A percentile compares a stretch with the other conserved stretches of the same genome.
phyloP scores from a whole-genome alignment of 2,797 vertebrate species.

The Crypturellus tataupa region DNA sequence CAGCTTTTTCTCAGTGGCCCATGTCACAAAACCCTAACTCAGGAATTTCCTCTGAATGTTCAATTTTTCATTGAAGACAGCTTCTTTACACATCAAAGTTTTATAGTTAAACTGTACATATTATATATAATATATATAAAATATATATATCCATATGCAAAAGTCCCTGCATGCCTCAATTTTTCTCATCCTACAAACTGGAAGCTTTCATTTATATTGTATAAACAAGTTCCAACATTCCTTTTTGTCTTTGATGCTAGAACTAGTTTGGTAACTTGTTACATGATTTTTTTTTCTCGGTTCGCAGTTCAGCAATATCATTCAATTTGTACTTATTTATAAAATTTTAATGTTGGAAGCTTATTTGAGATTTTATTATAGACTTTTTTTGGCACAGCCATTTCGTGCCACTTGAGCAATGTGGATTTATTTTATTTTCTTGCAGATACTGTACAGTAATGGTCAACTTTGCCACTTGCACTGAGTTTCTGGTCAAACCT shows the following conservation, averaged over 20 bases:
- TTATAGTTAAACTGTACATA: slow-evolving; percentile 93
- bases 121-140: slow-evolving; percentile 89
- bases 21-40: slow-evolving; percentile 98
- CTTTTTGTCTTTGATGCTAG: slow-evolving; percentile 92
- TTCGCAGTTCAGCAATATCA: slow-evolving; percentile 90
- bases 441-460: slow-evolving; percentile 83
- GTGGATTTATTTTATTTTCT: slow-evolving; percentile 84
- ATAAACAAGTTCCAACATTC: slow-evolving; percentile 94
- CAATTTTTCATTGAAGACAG: slow-evolving; percentile 92
- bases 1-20: slow-evolving; percentile 94
- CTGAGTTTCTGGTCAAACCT: slow-evolving; percentile 87
- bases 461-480: slow-evolving; percentile 88
- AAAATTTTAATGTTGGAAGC: slow-evolving; percentile 85
- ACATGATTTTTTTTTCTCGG: slow-evolving; percentile 67
- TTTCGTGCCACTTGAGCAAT: slow-evolving; percentile 84
- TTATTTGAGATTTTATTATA: slow-evolving; percentile 86
- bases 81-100: slow-evolving; percentile 91
- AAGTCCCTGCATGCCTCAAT: slow-evolving; percentile 91
- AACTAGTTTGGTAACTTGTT: slow-evolving; percentile 86
- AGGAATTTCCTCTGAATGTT: slow-evolving; percentile 99
- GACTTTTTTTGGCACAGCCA: slow-evolving; percentile 77
- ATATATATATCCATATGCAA: slow-evolving; percentile 95
- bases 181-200: slow-evolving; percentile 91
- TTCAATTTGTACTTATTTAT: slow-evolving; percentile 90
- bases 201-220: slow-evolving; percentile 88